Evolutionary conservation across 2,797 vertebrate species (phyloP).

Genomic region (Bucorvus abyssinicus): DNA sequence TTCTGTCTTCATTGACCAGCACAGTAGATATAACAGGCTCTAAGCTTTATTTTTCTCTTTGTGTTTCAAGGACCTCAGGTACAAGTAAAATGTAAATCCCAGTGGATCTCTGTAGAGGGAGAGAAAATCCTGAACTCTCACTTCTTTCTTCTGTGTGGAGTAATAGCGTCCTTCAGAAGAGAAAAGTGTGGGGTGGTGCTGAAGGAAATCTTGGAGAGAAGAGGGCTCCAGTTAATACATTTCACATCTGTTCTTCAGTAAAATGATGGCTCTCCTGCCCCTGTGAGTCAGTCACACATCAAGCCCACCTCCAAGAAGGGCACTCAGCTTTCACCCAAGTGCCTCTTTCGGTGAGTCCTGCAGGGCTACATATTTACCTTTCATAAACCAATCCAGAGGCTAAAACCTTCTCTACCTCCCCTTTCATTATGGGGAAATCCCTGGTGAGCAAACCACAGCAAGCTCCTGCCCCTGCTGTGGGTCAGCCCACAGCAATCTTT

Average conservation of each 20-base stretch:
- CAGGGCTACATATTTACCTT: background rate
- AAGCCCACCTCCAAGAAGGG: background rate
- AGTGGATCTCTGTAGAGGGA: background rate
- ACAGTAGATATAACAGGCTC: background rate
- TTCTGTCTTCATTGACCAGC: background rate
- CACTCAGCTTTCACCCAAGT: background rate
- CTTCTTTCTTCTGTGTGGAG: background rate
- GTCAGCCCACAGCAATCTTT: background rate
- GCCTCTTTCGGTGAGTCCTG: background rate
- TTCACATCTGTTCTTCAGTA: slow-evolving; percentile 35
- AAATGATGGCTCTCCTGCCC: background rate
- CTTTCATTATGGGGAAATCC: background rate
- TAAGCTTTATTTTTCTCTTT: background rate
- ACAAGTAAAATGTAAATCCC: background rate
- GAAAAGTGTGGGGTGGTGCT: fast-evolving
- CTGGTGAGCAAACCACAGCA: background rate
- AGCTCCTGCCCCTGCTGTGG: background rate
- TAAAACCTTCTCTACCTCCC: background rate
- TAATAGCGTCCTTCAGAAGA: background rate
- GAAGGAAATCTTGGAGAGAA: slow-evolving; percentile 11
- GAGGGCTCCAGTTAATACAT: slow-evolving; percentile 10
- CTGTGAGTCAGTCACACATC: background rate
- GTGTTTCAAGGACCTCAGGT: background rate
- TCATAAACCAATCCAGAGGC: background rate
- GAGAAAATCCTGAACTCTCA: background rate